Conservation (phyloP, 2,888 invertebrate genomes). For the Thymelicus lineola region DNA sequence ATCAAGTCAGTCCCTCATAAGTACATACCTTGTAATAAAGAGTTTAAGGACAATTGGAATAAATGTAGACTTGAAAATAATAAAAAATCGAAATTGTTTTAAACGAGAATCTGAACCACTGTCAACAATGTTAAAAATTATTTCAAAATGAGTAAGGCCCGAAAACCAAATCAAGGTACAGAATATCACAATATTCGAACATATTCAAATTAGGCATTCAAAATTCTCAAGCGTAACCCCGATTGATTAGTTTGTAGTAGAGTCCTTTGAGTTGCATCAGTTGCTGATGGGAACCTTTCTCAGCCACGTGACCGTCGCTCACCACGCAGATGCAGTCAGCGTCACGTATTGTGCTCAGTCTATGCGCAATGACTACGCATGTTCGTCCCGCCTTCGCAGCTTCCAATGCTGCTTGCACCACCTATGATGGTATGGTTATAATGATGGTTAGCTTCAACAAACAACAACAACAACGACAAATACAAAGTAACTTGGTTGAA, state of each 20-base stretch:
- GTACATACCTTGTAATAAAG: too few species aligned
- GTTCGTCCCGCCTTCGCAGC: slow-evolving; percentile 92
- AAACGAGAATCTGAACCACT: not conserved
- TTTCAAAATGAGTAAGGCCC: too few species aligned
- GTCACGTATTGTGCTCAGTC: slow-evolving; percentile 93
- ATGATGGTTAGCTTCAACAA: too few species aligned
- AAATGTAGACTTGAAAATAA: slow-evolving; percentile 13
- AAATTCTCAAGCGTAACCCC: slow-evolving; percentile 54
- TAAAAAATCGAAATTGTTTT: slow-evolving; percentile 2
- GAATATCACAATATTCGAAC: too few species aligned
- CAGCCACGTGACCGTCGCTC: slow-evolving; percentile 88
- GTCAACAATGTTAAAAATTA: too few species aligned
- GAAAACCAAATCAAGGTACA: too few species aligned
- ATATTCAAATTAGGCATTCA: not conserved
- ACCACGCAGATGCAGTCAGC: slow-evolving; percentile 92
- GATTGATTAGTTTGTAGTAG: slow-evolving; percentile 83
- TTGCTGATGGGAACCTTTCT: slow-evolving; percentile 89
- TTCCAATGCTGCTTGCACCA: slow-evolving; percentile 95
- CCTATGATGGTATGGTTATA: too few species aligned
- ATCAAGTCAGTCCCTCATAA: too few species aligned
- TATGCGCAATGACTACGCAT: slow-evolving; percentile 94
- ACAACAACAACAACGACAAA: too few species aligned
- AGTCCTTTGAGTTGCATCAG: slow-evolving; percentile 87
- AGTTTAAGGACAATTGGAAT: not conserved
- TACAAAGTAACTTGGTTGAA: too few species aligned